A percentile compares a stretch with the other conserved stretches of the same genome.
Evolutionary conservation across 2,888 invertebrate genomes (phyloP).

Genomic region (Tricholauxania praeusta): DNA sequence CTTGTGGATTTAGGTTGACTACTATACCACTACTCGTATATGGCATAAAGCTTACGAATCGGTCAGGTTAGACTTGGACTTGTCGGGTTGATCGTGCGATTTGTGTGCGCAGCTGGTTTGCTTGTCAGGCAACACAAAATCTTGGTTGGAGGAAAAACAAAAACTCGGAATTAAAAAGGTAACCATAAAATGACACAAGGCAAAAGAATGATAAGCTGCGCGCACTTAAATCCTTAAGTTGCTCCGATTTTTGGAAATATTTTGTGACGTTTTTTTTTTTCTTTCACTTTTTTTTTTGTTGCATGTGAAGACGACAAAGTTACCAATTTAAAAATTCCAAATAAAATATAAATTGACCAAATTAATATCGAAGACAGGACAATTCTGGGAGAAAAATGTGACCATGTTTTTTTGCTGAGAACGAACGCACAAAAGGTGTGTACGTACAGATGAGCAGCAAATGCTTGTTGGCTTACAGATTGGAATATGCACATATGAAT

Average conservation of each 20-base stretch:
- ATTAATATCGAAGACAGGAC: constrained; percentile 66
- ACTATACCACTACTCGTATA: no score
- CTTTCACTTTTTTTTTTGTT: constrained; percentile 18
- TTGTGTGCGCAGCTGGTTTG: constrained; percentile 28
- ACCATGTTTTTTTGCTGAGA: not conserved
- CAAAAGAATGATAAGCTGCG: constrained; percentile 30
- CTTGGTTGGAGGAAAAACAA: not conserved
- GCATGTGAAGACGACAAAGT: constrained; percentile 40
- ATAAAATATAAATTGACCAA: constrained; percentile 69
- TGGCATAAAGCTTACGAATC: no score
- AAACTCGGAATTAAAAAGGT: not conserved
- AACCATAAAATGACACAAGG: not conserved
- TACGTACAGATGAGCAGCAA: no score
- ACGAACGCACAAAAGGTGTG: no score
- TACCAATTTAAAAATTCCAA: constrained; percentile 68
- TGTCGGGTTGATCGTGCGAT: constrained; percentile 23
- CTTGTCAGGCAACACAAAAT: constrained; percentile 4
- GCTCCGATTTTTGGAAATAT: constrained; percentile 45
- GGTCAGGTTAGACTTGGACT: not conserved
- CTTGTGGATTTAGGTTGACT: no score
- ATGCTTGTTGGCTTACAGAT: no score
- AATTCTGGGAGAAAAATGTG: constrained; percentile 68
- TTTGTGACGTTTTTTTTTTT: constrained; percentile 13
- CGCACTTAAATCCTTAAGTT: constrained; percentile 46
- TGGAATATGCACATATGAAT: no score